phyloP scores from a whole-genome alignment of 2,888 invertebrate genomes.

The Diarsia brunnea region DNA sequence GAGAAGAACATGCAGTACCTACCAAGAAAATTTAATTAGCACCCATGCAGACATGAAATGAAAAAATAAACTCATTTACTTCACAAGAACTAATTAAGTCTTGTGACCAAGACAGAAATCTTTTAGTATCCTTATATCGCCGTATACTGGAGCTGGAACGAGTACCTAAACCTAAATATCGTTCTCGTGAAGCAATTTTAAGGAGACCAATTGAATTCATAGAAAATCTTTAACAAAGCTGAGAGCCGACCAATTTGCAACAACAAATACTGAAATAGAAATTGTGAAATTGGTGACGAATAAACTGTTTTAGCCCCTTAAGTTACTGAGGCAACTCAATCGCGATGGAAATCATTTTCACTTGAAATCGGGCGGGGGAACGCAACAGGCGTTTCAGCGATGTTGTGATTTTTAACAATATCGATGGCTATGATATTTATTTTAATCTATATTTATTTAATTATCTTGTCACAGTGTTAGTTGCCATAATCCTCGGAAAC shows the following conservation, averaged over 20 bases:
- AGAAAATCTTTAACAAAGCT: constrained; percentile 66
- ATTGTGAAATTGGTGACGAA: constrained; percentile 77
- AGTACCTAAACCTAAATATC: constrained; percentile 8
- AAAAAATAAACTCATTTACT: constrained; percentile 4
- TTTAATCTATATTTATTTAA: no score
- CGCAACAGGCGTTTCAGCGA: constrained; percentile 49
- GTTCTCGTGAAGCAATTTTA: constrained; percentile 23
- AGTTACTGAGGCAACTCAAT: constrained; percentile 74
- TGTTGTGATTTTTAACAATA: neutral
- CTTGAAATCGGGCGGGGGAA: constrained; percentile 64
- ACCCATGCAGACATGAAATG: constrained; percentile 1
- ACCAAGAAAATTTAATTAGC: constrained; percentile 6
- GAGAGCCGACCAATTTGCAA: constrained; percentile 71
- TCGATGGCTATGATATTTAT: no score
- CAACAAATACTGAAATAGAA: constrained; percentile 75
- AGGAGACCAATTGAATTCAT: constrained; percentile 65
- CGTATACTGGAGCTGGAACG: constrained; percentile 10
- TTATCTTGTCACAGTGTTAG: no score
- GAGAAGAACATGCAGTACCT: neutral
- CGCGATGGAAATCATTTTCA: constrained; percentile 79
- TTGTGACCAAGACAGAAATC: neutral
- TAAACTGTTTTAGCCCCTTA: constrained; percentile 77
- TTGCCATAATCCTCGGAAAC: no score
- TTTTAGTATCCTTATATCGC: neutral
- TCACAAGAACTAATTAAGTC: neutral